Evolutionary conservation across 2,797 vertebrate species (phyloP).

Genomic region (Dendrocincla fuliginosa): DNA sequence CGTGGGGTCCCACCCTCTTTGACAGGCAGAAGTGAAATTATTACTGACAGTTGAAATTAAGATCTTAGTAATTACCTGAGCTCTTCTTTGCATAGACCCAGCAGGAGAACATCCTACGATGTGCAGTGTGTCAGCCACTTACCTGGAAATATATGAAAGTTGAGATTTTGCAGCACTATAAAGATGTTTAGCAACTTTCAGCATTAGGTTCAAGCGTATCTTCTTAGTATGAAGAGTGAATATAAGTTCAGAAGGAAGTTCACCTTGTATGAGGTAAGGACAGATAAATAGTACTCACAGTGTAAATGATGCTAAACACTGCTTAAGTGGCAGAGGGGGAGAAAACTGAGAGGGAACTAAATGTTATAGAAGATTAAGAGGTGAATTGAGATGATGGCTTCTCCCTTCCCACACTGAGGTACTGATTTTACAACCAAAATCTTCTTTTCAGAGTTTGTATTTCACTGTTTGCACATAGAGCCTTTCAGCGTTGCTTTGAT

Average conservation of each 20-base stretch:
- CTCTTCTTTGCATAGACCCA: conserved; percentile 29
- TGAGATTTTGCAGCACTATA: neutral
- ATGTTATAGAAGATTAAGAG: neutral
- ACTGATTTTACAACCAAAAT: neutral
- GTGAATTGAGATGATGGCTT: neutral
- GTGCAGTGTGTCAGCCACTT: neutral
- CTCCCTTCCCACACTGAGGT: neutral
- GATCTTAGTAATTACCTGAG: conserved; percentile 28
- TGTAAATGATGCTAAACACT: neutral
- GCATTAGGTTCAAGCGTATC: neutral
- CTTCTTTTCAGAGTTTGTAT: neutral
- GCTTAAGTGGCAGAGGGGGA: neutral
- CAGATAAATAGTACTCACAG: neutral
- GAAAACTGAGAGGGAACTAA: conserved; percentile 2
- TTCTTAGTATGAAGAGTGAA: neutral
- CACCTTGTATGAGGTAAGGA: neutral
- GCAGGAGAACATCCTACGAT: conserved; percentile 14
- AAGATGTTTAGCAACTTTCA: neutral
- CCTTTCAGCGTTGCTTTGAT: neutral
- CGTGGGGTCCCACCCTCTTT: neutral
- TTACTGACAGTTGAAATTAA: conserved; percentile 45
- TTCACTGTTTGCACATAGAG: neutral
- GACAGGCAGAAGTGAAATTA: conserved; percentile 12
- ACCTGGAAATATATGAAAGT: conserved; percentile 11
- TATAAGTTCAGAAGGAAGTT: neutral